phyloP scores from a whole-genome alignment of 2,888 invertebrate genomes.

The Cantharis rufa region DNA sequence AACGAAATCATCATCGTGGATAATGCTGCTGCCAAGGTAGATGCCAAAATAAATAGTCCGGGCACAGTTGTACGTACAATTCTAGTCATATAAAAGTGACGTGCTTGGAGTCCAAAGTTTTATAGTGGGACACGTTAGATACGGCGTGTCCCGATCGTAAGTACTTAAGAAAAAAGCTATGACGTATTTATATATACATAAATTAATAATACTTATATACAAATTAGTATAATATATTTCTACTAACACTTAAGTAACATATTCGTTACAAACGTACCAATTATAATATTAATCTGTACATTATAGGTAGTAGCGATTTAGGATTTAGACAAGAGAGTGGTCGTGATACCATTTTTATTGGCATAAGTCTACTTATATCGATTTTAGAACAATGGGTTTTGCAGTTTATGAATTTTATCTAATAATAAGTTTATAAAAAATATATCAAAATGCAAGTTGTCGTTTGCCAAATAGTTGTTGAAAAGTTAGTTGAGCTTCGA shows the following conservation, averaged over 20 bases:
- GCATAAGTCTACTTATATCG: slow-evolving; percentile 45
- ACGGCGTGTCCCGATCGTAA: slow-evolving; percentile 19
- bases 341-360: slow-evolving; percentile 28
- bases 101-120: slow-evolving; percentile 35
- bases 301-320: slow-evolving; percentile 44
- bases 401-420: slow-evolving; percentile 55
- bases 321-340: slow-evolving; percentile 34
- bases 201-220: slow-evolving; percentile 49
- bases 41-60: slow-evolving; percentile 42
- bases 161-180: slow-evolving; percentile 46
- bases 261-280: slow-evolving; percentile 69
- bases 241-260: slow-evolving; percentile 55
- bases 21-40: slow-evolving; percentile 32
- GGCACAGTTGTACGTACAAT: slow-evolving; percentile 48
- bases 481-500: slow-evolving; percentile 54
- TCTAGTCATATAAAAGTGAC: slow-evolving; percentile 47
- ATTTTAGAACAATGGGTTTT: slow-evolving; percentile 55
- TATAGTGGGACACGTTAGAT: slow-evolving; percentile 24
- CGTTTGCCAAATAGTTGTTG: slow-evolving; percentile 56
- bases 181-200: slow-evolving; percentile 50
- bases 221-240: slow-evolving; percentile 51
- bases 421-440: slow-evolving; percentile 48
- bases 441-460: slow-evolving; percentile 51
- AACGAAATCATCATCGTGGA: slow-evolving; percentile 31
- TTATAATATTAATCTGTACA: slow-evolving; percentile 57